These are phyloP conservation scores for Loris lydekkerianus DNA, from an alignment of 2,797 vertebrate genomes.

Conservation along the genomic window DNA sequence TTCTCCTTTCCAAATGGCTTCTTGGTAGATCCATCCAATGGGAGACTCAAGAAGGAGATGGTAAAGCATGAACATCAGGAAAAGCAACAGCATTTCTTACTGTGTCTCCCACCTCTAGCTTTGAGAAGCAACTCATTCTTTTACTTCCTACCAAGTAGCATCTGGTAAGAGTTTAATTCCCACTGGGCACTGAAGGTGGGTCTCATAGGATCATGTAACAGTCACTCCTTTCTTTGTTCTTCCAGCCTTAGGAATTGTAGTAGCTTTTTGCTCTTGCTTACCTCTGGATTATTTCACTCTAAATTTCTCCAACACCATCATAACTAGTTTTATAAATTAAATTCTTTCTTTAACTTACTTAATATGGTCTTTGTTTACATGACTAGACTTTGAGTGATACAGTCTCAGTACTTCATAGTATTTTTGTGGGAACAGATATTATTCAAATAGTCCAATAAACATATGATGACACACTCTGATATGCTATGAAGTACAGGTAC, in stretches of 20 bases:
- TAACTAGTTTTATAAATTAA: constrained; percentile 60
- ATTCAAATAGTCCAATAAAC: not conserved
- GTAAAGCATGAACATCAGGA: not conserved
- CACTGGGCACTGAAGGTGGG: not conserved
- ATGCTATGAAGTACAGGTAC: not conserved
- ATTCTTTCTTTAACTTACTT: not conserved
- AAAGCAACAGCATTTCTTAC: not conserved
- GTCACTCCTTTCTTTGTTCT: not conserved
- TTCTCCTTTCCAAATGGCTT: not conserved
- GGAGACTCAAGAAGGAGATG: not conserved
- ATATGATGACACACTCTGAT: not conserved
- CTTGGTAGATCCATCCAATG: constrained; percentile 6
- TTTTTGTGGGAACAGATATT: not conserved
- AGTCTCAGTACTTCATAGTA: not conserved
- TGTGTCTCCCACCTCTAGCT: not conserved
- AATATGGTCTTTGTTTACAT: constrained; percentile 32
- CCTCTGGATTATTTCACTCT: not conserved
- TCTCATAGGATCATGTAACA: not conserved
- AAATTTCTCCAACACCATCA: constrained; percentile 5
- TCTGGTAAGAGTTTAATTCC: not conserved
- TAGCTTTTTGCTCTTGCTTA: constrained; percentile 4
- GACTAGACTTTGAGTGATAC: constrained; percentile 23
- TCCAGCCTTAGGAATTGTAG: not conserved
- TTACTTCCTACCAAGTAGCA: not conserved
- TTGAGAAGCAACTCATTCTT: not conserved